These are phyloP conservation scores for Orchesellides sinensis DNA, from an alignment of 2,888 invertebrate genomes.

Conservation along the genomic window DNA sequence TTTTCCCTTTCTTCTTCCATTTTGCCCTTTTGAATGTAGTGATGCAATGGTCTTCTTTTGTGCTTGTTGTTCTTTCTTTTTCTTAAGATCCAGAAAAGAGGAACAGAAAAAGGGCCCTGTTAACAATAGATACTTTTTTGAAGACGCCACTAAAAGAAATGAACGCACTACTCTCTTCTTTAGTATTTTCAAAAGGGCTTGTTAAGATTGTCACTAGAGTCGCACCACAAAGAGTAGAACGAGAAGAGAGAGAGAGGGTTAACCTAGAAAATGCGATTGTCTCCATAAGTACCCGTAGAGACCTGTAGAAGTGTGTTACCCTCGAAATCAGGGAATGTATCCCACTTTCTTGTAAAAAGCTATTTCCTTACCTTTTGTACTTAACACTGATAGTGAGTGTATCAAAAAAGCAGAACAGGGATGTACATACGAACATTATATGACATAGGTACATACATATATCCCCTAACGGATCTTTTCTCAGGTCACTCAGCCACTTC, in stretches of 20 bases:
- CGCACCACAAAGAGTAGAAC: background rate
- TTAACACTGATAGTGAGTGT: conserved; percentile 47
- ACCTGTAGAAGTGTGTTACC: conserved; percentile 11
- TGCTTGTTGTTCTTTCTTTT: conserved; percentile 35
- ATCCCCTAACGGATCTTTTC: conserved; percentile 40
- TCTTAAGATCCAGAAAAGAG: background rate
- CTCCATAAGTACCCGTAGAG: conserved; percentile 54
- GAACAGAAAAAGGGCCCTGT: conserved; percentile 21
- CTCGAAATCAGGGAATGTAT: conserved; percentile 41
- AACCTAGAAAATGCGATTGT: conserved; percentile 56
- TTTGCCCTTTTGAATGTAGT: conserved; percentile 7
- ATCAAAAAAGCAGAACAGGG: background rate
- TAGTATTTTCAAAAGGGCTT: conserved; percentile 42
- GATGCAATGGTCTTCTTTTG: conserved; percentile 25
- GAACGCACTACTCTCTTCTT: conserved; percentile 23
- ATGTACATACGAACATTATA: no score
- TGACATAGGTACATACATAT: no score
- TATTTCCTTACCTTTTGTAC: conserved; percentile 32
- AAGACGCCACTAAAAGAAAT: conserved; percentile 28
- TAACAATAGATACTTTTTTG: conserved; percentile 52
- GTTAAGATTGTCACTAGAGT: conserved; percentile 27
- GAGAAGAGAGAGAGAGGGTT: conserved; percentile 18
- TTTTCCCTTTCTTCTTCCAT: conserved; percentile 14
- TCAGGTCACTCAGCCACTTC: conserved; percentile 15
- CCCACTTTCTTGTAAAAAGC: background rate